phyloP scores from a whole-genome alignment of 2,888 invertebrate species.

The Tridacna crocea region DNA sequence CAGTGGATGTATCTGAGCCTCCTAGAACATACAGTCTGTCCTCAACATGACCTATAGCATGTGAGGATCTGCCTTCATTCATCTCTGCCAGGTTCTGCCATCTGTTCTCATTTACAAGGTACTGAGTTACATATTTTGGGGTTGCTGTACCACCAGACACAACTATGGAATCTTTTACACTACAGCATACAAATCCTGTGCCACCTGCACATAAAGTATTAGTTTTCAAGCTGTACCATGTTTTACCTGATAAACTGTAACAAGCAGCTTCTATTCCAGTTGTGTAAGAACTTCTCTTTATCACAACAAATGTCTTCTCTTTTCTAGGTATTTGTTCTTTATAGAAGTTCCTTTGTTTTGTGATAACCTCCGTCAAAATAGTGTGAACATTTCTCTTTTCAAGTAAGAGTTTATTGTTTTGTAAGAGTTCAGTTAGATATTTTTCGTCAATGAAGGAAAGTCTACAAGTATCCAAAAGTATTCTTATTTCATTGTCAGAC shows the following conservation, averaged over 20 bases:
- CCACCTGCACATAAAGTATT: slow-evolving; percentile 62
- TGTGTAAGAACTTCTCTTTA: slow-evolving; percentile 55
- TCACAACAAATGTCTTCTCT: slow-evolving; percentile 56
- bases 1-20: slow-evolving; percentile 64
- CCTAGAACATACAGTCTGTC: slow-evolving; percentile 69
- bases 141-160: slow-evolving; percentile 70
- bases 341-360: slow-evolving; percentile 4
- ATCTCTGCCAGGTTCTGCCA: slow-evolving; percentile 62
- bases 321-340: slow-evolving; percentile 39
- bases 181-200: slow-evolving; percentile 67
- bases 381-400: slow-evolving; percentile 20
- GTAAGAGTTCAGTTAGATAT: slow-evolving; percentile 27
- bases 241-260: slow-evolving; percentile 65
- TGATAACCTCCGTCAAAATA: slow-evolving; percentile 36
- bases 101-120: slow-evolving; percentile 51
- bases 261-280: slow-evolving; percentile 65
- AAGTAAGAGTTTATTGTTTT: slow-evolving; percentile 25
- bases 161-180: slow-evolving; percentile 65
- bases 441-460: slow-evolving; percentile 36
- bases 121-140: slow-evolving; percentile 62
- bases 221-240: slow-evolving; percentile 67
- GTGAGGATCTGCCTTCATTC: slow-evolving; percentile 64
- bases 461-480: slow-evolving; percentile 40
- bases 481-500: slow-evolving; percentile 21
- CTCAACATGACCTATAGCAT: slow-evolving; percentile 65